Base-by-base conservation (phyloP, 2,888 invertebrate genomes). In the Noctua fimbriata region DNA sequence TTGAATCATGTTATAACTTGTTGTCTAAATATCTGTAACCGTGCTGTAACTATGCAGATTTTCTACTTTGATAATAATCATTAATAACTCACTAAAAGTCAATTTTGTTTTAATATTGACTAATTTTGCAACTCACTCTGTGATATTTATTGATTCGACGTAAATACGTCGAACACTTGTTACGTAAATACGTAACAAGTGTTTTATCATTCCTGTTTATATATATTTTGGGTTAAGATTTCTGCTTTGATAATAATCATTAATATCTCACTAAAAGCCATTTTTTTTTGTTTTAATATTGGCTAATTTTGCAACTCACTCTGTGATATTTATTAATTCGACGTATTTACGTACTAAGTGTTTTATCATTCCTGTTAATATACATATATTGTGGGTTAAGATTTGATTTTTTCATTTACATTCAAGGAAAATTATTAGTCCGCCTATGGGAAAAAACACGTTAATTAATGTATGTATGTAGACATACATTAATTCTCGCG, bases 271-370 rank as follows among this genome's bases (percentile, higher is more conserved):
- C 7, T 67, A 67, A 75, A 82, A 28, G n/a, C 10, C 4, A 24
- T 58, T n/a, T n/a, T 52, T 52, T n/a, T n/a, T n/a, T n/a, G n/a
- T n/a, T n/a, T n/a, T n/a, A n/a, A n/a, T n/a, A n/a, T n/a, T n/a
- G n/a, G n/a, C n/a, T 79, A 79, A 41, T 73, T 73, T 75, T 69
- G 60, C 52, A 41, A 28, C 58, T 44, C 60, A 36, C 21, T 66
- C 87, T 86, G 87, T 86, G 86, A 86, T 86, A 81, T 67, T 65
- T 24, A 24, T 74, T 55, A 24, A 24, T 76, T 69, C 58, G 18
- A 67, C 14, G 18, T 66, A 60, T 52, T 67, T 73, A 63, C 7
- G n/a, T 60, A 28, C 18, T 77, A 73, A 76, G 49, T 83, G 49
- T 55, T 74, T 66, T 74, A 60, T 58, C 55, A 66, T 70, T 78